Percentiles rank a stretch among this genome's conserved stretches.
Evolutionary conservation across 1,140 invertebrate species (phyloP).

Genomic region (Drosophila takahashii): DNA sequence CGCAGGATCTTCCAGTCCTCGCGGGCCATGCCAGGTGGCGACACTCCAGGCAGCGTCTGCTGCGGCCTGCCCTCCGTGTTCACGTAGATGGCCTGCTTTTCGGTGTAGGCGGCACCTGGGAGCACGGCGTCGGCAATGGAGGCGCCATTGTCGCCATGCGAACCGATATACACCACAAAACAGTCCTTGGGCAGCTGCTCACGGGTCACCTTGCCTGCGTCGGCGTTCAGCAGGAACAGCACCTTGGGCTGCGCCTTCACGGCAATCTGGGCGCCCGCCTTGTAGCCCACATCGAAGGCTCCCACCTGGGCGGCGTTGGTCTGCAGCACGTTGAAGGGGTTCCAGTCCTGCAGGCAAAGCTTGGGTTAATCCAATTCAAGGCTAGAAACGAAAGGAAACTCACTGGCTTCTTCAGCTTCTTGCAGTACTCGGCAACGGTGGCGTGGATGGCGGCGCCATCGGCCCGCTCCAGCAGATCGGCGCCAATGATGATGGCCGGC

Average conservation of each 20-base stretch:
- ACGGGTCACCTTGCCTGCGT: slow-evolving; percentile 92
- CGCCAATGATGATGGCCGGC: slow-evolving; percentile 96
- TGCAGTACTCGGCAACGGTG: slow-evolving; percentile 90
- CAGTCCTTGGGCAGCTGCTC: slow-evolving; percentile 92
- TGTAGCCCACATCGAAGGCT: slow-evolving; percentile 97
- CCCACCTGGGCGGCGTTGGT: slow-evolving; percentile 97
- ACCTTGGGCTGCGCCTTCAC: slow-evolving; percentile 91
- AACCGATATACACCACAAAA: slow-evolving; percentile 98
- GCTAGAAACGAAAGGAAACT: slow-evolving; percentile 47
- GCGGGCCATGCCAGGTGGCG: slow-evolving; percentile 96
- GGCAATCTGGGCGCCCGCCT: slow-evolving; percentile 90
- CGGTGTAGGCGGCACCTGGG: slow-evolving; percentile 99
- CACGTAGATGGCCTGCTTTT: slow-evolving; percentile 98
- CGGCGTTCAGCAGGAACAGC: slow-evolving; percentile 96
- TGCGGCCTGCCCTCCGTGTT: slow-evolving; percentile 99
- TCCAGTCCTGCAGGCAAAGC: slow-evolving; percentile 85
- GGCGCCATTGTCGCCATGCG: slow-evolving; percentile 98
- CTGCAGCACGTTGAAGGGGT: slow-evolving; percentile 96
- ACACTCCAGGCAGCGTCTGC: slow-evolving; percentile 95
- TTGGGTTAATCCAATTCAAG: not conserved
- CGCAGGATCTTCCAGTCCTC: slow-evolving; percentile 99
- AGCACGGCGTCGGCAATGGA: slow-evolving; percentile 96
- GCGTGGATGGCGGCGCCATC: slow-evolving; percentile 93
- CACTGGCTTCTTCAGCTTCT: slow-evolving; percentile 85
- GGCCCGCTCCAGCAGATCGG: slow-evolving; percentile 91